Percentiles rank a stretch among this genome's conserved stretches.
Evolutionary conservation across 2,888 invertebrate genomes (phyloP).

Genomic region (Atherix ibis): DNA sequence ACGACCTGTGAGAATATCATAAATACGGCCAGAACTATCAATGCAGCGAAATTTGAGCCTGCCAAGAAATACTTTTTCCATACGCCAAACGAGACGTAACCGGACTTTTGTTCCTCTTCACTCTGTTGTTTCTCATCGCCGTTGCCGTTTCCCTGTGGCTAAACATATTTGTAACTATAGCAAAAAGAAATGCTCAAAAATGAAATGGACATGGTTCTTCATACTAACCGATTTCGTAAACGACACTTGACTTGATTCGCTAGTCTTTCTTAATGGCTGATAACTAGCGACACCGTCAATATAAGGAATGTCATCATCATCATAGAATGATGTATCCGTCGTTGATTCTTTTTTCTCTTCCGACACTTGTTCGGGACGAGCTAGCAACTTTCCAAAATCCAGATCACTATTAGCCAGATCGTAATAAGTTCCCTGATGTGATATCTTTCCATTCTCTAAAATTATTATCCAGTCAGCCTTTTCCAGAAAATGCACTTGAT

Average conservation of each 20-base stretch:
- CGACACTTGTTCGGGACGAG: constrained; percentile 20
- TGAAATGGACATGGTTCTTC: not conserved
- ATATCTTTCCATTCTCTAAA: constrained; percentile 38
- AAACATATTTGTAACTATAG: too few relatives aligned
- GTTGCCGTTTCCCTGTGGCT: constrained; percentile 17
- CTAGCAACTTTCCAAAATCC: constrained; percentile 38
- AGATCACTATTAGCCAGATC: constrained; percentile 35
- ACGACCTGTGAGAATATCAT: constrained; percentile 39
- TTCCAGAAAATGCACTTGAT: constrained; percentile 58
- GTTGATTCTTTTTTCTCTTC: constrained; percentile 10
- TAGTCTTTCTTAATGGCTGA: constrained; percentile 19
- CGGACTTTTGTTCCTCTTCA: constrained; percentile 31
- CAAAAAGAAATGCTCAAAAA: too few relatives aligned
- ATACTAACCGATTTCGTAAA: constrained; percentile 21
- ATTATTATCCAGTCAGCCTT: constrained; percentile 45
- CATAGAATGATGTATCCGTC: constrained; percentile 14
- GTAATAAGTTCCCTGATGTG: constrained; percentile 34
- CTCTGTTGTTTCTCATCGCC: constrained; percentile 18
- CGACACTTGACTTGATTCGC: constrained; percentile 17
- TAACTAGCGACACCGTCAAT: constrained; percentile 30
- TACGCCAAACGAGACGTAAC: constrained; percentile 29
- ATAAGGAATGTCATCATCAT: constrained; percentile 31
- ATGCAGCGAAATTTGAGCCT: constrained; percentile 35
- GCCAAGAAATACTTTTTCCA: constrained; percentile 34
- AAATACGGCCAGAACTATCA: constrained; percentile 33